Evolutionary conservation across 2,797 vertebrate species (phyloP).

Genomic region (Chanos chanos): DNA sequence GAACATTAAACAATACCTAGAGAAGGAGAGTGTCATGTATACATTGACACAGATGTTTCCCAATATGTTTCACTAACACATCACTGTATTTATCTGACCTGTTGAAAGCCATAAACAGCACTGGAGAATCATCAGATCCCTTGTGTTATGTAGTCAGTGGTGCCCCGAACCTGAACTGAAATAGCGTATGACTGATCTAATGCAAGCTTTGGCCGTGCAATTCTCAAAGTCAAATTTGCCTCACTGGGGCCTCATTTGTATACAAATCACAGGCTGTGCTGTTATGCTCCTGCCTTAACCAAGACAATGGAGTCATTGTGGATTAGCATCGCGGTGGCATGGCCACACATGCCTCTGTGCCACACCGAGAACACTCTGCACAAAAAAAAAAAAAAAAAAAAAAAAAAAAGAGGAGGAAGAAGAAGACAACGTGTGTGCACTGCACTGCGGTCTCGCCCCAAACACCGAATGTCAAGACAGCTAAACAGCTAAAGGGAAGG

Average conservation of each 20-base stretch:
- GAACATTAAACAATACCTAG: too few relatives aligned
- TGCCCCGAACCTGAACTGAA: not conserved
- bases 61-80: too few relatives aligned
- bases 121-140: too few relatives aligned
- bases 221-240: constrained; percentile 30
- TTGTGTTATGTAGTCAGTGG: too few relatives aligned
- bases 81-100: too few relatives aligned
- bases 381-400: too few relatives aligned
- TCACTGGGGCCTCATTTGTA: constrained; percentile 44
- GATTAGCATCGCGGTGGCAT: constrained; percentile 27
- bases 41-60: too few relatives aligned
- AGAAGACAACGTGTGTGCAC: constrained; percentile 12
- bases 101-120: too few relatives aligned
- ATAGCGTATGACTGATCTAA: constrained; percentile 5
- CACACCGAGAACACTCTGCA: constrained; percentile 22
- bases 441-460: not conserved
- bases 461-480: not conserved
- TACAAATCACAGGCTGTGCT: constrained; percentile 42
- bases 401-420: too few relatives aligned
- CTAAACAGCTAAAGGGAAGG: too few relatives aligned
- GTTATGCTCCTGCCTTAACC: constrained; percentile 25
- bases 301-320: constrained; percentile 41
- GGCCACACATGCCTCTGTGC: constrained; percentile 37
- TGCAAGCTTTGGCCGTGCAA: constrained; percentile 11
- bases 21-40: too few relatives aligned